phyloP scores from a whole-genome alignment of 2,888 invertebrate species.

The Anaspis maculata region DNA sequence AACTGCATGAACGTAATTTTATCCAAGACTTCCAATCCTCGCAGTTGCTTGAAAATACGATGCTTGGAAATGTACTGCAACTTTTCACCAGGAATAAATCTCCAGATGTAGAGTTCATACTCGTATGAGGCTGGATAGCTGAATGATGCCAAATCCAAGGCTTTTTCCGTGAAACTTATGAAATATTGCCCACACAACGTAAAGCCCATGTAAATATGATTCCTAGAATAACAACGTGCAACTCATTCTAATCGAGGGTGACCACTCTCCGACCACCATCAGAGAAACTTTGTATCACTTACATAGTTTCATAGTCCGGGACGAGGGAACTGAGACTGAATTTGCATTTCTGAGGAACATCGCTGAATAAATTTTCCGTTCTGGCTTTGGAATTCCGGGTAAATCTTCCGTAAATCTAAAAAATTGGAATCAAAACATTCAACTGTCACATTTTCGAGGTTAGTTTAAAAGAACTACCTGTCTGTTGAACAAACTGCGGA shows the following conservation, averaged over 20 bases:
- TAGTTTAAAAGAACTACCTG: conserved; percentile 26
- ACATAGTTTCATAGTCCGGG: conserved; percentile 28
- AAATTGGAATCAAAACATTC: conserved; percentile 17
- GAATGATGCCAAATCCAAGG: conserved; percentile 20
- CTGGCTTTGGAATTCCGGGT: conserved; percentile 36
- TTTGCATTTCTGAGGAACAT: conserved; percentile 37
- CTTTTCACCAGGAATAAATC: conserved; percentile 37
- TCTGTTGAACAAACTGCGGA: conserved; percentile 27
- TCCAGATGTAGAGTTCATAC: conserved; percentile 40
- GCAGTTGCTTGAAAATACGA: conserved; percentile 38
- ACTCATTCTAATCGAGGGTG: too few species aligned
- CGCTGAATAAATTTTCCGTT: conserved; percentile 39
- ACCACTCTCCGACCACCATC: too few species aligned
- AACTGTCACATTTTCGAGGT: conserved; percentile 24
- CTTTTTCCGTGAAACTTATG: conserved; percentile 63
- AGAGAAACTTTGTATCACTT: too few species aligned
- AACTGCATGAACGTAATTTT: conserved; percentile 63
- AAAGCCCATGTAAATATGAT: conserved; percentile 90
- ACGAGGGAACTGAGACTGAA: conserved; percentile 28
- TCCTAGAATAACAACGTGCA: conserved; percentile 45
- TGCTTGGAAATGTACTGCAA: conserved; percentile 36
- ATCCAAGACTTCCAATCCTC: conserved; percentile 37
- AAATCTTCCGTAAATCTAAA: conserved; percentile 38
- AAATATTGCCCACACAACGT: conserved; percentile 91
- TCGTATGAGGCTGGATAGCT: conserved; percentile 28